phyloP scores from a whole-genome alignment of 2,888 invertebrate genomes.

The Papilio protenor region DNA sequence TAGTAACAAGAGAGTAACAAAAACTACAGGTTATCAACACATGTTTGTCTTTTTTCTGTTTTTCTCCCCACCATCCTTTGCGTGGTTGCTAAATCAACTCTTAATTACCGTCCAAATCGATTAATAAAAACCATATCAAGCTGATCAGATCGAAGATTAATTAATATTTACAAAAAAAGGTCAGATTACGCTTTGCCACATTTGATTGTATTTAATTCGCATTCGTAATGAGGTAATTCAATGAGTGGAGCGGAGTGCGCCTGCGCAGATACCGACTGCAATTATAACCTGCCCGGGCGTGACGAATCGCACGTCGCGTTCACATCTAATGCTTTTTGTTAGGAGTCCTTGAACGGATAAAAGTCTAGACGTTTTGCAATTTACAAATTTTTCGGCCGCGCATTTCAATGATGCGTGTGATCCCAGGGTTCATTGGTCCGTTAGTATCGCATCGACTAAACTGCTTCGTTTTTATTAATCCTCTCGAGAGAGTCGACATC shows the following conservation, averaged over 20 bases:
- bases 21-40: conserved; percentile 46
- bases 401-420: conserved; percentile 78
- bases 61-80: conserved; percentile 40
- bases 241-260: conserved; percentile 53
- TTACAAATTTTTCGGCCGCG: conserved; percentile 78
- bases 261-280: conserved; percentile 60
- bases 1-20: conserved; percentile 44
- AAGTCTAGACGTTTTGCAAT: conserved; percentile 78
- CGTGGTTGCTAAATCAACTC: conserved; percentile 48
- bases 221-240: conserved; percentile 28
- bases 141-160: conserved; percentile 35
- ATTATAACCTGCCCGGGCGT: conserved; percentile 63
- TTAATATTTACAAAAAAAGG: conserved; percentile 38
- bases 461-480: conserved; percentile 59
- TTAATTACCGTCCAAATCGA: conserved; percentile 42
- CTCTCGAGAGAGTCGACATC: conserved; percentile 59
- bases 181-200: conserved; percentile 28
- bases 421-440: conserved; percentile 75
- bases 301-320: conserved; percentile 62
- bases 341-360: conserved; percentile 70
- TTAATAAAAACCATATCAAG: conserved; percentile 40
- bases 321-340: conserved; percentile 64
- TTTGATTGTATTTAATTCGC: conserved; percentile 35
- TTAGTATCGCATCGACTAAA: conserved; percentile 61
- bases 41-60: conserved; percentile 47